A percentile compares a stretch with the other conserved stretches of the same genome.
phyloP scores from a whole-genome alignment of 2,113 vertebrate genomes.

The Gorilla gorilla region DNA sequence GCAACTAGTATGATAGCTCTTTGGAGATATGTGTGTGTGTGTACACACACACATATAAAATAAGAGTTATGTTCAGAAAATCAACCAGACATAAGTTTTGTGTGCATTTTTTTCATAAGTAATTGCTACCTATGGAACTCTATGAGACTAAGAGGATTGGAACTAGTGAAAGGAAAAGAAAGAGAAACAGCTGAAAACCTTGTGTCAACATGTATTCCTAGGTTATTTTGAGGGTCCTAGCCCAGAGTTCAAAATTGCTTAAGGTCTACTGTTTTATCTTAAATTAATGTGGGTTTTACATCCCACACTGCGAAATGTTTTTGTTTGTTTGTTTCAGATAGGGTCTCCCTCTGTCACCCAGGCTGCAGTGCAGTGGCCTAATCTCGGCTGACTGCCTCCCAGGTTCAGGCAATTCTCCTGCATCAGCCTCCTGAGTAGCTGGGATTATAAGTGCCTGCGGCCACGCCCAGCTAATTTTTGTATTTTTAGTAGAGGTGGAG shows the following conservation, averaged over 20 bases:
- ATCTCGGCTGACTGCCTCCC: not conserved
- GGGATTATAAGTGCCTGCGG: not conserved
- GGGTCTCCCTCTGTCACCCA: not conserved
- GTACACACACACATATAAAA: no score
- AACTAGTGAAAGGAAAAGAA: not conserved
- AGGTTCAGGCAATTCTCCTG: not conserved
- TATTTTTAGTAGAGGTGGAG: no score
- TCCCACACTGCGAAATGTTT: not conserved
- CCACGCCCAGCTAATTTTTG: not conserved
- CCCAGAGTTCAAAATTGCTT: not conserved
- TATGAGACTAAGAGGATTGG: not conserved
- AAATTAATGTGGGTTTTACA: not conserved
- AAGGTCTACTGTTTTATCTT: not conserved
- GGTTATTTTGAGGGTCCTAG: not conserved
- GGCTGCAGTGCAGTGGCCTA: not conserved
- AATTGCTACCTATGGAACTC: not conserved
- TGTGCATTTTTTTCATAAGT: not conserved
- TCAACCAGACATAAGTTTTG: not conserved
- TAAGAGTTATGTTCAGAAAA: not conserved
- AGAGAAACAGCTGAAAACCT: not conserved
- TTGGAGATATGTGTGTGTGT: not conserved
- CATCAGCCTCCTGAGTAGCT: not conserved
- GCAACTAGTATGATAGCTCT: not conserved
- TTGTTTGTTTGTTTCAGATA: not conserved
- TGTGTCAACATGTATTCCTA: not conserved